These are phyloP conservation scores for Syncerus caffer DNA, from an alignment of 2,797 vertebrate genomes.

Conservation along the genomic window DNA sequence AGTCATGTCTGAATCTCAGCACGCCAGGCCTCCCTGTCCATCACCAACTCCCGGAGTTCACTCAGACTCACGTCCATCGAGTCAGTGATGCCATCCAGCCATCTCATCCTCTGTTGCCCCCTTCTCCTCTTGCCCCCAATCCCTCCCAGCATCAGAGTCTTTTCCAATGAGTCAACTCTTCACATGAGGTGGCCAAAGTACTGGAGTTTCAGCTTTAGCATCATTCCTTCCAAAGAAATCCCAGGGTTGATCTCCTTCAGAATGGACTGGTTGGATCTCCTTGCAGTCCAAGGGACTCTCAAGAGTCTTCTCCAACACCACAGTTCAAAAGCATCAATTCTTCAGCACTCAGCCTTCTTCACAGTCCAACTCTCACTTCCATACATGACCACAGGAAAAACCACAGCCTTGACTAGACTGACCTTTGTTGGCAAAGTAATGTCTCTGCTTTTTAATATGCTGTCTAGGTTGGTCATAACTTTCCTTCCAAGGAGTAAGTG, in stretches of 20 bases:
- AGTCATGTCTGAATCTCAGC: background rate
- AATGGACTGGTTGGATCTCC: background rate
- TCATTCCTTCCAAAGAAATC: background rate
- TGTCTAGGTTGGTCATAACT: background rate
- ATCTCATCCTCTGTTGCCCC: background rate
- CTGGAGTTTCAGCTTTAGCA: background rate
- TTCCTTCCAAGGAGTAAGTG: background rate
- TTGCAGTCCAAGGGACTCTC: background rate
- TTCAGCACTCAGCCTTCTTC: fast-evolving
- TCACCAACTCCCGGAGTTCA: background rate
- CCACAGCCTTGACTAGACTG: background rate
- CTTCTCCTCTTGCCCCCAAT: background rate
- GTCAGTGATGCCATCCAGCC: background rate
- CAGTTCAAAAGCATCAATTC: background rate
- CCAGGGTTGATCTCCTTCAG: background rate
- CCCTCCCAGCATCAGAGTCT: background rate
- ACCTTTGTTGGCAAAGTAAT: background rate
- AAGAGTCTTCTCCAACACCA: background rate
- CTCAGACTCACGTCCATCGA: background rate
- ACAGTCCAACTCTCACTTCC: background rate
- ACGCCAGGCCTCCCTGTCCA: background rate
- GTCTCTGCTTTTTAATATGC: background rate
- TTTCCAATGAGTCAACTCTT: background rate
- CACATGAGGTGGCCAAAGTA: background rate
- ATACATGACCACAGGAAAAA: background rate